Evolutionary conservation across 1,140 invertebrate species (phyloP).

Genomic region (Scaptodrosophila lebanonensis): DNA sequence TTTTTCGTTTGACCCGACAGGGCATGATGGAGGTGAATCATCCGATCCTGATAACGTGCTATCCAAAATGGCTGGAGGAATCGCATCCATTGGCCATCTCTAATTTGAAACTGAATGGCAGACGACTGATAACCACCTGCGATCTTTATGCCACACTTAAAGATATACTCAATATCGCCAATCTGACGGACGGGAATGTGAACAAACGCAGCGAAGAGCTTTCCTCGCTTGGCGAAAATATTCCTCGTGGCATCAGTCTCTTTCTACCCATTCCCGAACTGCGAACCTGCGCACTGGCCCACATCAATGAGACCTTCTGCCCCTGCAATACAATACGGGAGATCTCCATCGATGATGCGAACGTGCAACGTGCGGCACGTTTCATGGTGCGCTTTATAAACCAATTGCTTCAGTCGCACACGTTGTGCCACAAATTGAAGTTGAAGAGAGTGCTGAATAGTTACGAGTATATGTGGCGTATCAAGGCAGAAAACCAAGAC

Average conservation of each 20-base stretch:
- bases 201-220: slow-evolving; percentile 6
- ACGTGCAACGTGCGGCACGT: slow-evolving; percentile 11
- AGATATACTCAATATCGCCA: background rate
- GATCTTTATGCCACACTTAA: slow-evolving; percentile 84
- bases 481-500: background rate
- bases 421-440: slow-evolving; percentile 4
- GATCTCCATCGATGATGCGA: background rate
- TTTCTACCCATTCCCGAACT: slow-evolving; percentile 19
- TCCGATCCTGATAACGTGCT: slow-evolving; percentile 86
- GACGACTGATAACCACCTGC: slow-evolving; percentile 86
- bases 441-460: slow-evolving; percentile 1
- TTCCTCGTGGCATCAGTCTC: slow-evolving; percentile 21
- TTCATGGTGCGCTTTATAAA: slow-evolving; percentile 16
- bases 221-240: background rate
- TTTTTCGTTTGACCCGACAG: slow-evolving; percentile 77
- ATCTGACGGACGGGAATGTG: slow-evolving; percentile 6
- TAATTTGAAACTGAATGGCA: slow-evolving; percentile 84
- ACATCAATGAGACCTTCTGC: slow-evolving; percentile 11
- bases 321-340: background rate
- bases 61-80: slow-evolving; percentile 85
- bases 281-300: slow-evolving; percentile 13
- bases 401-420: background rate
- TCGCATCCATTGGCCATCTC: slow-evolving; percentile 81
- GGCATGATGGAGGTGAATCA: slow-evolving; percentile 91
- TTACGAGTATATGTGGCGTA: slow-evolving; percentile 13